A percentile compares a stretch with the other conserved stretches of the same genome.
Conservation (phyloP, 2,113 vertebrate species). For the Axis porcinus region DNA sequence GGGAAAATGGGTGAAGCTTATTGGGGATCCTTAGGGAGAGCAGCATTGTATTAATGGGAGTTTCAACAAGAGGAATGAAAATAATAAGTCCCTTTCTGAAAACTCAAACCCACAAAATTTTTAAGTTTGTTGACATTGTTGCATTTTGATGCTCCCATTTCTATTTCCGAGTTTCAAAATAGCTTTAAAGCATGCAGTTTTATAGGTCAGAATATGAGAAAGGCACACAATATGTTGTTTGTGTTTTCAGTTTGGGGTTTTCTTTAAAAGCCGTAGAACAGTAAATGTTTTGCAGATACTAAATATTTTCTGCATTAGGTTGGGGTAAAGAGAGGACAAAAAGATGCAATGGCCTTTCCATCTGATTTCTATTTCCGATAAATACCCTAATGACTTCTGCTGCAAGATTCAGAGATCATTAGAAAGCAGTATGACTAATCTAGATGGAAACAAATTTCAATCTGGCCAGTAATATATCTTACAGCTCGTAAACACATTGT, state of each 20-base stretch:
- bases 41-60: conserved; percentile 34
- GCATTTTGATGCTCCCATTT: conserved; percentile 61
- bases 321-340: neutral
- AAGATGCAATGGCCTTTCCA: conserved; percentile 27
- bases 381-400: conserved; percentile 73
- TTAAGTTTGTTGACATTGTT: conserved; percentile 56
- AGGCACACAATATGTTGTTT: conserved; percentile 47
- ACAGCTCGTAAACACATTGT: conserved; percentile 56
- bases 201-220: conserved; percentile 64
- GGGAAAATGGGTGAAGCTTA: conserved; percentile 63
- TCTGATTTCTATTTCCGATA: conserved; percentile 73
- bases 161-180: conserved; percentile 68
- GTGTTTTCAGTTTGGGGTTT: conserved; percentile 47
- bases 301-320: conserved; percentile 50
- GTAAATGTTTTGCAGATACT: conserved; percentile 50
- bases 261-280: conserved; percentile 37
- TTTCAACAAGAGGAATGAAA: conserved; percentile 58
- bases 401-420: conserved; percentile 72
- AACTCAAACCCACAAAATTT: conserved; percentile 43
- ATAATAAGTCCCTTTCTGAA: conserved; percentile 47
- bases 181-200: conserved; percentile 62
- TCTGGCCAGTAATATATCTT: conserved; percentile 68
- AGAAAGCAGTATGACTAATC: conserved; percentile 75
- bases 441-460: conserved; percentile 77
- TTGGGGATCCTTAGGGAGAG: conserved; percentile 62